Evolutionary conservation across 2,888 invertebrate species (phyloP), one percentile per base, ranked within the genome.

Genomic region (Plebejus argus): DNA sequence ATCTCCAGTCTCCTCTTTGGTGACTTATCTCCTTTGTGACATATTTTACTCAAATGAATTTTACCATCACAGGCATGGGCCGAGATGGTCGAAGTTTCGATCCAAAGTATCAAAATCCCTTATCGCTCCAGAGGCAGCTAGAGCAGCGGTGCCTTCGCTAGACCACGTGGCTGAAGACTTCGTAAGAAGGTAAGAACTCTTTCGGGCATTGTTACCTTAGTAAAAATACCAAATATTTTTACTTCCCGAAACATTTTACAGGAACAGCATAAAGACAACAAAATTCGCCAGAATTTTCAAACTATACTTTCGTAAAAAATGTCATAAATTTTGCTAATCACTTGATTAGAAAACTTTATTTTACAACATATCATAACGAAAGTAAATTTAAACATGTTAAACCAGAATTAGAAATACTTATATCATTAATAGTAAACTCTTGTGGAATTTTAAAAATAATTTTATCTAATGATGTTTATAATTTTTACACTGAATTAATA

Each of bases 51-150:
- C 12, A 77, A 61, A 15, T 70, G 3, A 35, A 15, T 78, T 70
- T 61, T 23, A 1, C 74, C 23, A 70, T 39, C 39, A 79, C 90
- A 98, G 98, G 81, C 98, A 98, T 88, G 98, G 98, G 0, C 96
- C 96, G 85, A 96, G 96, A 84, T 98, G 98, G 98, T 97, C 98
- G 85, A 95, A 95, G 82, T 97, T 98, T 86, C 95, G 98, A 81
- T 96, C 96, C 78, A 97, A 97, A 89, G 97, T 98, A 35, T 98
- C 98, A 84, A 97, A 97, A 88, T 96, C 97, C 82, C 95, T 98
- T 89, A 95, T 97, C 87, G 96, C 97, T 79, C 98, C 98, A 0
- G 95, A 96, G 82, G 96, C 96, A 12, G 97, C 98, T 20, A 96
- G 95, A 86, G 96, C 96, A 77, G 97, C 97, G 85, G 95, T 98